Evolutionary conservation across 1,140 invertebrate species (phyloP).

Genomic region (Tribolium madens): DNA sequence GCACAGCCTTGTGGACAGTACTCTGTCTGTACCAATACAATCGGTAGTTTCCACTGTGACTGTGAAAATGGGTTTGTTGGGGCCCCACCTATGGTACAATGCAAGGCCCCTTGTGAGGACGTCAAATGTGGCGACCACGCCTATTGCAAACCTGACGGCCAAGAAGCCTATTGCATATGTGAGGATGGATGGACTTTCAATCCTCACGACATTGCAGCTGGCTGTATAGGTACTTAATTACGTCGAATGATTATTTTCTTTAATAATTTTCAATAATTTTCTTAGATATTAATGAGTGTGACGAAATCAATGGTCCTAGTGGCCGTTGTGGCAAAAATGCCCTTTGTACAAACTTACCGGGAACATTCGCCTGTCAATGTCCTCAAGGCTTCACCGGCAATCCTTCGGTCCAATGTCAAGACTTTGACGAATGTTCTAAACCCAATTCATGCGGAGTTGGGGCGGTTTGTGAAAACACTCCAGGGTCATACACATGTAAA

Average conservation of each 20-base stretch:
- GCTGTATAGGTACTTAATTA: constrained; percentile 77
- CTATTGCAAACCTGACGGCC: constrained; percentile 88
- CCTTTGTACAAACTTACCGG: constrained; percentile 84
- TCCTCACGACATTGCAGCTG: constrained; percentile 87
- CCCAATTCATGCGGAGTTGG: constrained; percentile 79
- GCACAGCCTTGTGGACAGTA: constrained; percentile 81
- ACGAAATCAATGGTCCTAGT: constrained; percentile 78
- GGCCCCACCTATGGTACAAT: constrained; percentile 81
- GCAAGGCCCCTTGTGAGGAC: constrained; percentile 92
- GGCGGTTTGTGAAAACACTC: constrained; percentile 82
- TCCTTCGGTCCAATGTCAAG: constrained; percentile 80
- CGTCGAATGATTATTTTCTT: not conserved
- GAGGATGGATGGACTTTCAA: constrained; percentile 94
- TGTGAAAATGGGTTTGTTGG: constrained; percentile 90
- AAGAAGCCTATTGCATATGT: constrained; percentile 92
- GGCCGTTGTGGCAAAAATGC: constrained; percentile 88
- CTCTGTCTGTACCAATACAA: constrained; percentile 85
- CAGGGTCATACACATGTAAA: constrained; percentile 82
- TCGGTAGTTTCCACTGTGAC: constrained; percentile 87
- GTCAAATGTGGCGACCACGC: constrained; percentile 90
- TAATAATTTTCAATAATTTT: constrained; percentile 23
- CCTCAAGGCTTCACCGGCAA: constrained; percentile 84
- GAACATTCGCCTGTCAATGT: constrained; percentile 83
- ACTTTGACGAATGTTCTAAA: constrained; percentile 86
- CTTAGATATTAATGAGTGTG: constrained; percentile 94